Evolutionary conservation across 2,888 invertebrate genomes (phyloP).

Genomic region (Orthosia cruda): DNA sequence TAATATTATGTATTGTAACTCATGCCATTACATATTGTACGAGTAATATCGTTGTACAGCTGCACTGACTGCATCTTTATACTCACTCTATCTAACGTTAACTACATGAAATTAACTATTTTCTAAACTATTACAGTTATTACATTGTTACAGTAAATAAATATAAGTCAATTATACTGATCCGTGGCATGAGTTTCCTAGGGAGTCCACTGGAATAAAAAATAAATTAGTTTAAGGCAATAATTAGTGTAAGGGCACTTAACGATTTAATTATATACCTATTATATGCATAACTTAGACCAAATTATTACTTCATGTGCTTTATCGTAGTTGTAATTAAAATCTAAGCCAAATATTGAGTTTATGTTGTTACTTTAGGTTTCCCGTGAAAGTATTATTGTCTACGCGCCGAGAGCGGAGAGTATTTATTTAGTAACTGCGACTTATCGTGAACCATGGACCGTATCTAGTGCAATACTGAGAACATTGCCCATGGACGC

Average conservation of each 20-base stretch:
- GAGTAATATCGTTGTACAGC: conserved; percentile 51
- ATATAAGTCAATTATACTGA: conserved; percentile 58
- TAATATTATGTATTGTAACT: conserved; percentile 66
- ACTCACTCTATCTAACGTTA: conserved; percentile 66
- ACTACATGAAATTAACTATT: conserved; percentile 62
- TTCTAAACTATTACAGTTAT: conserved; percentile 62
- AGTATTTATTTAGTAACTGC: conserved; percentile 87
- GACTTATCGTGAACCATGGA: conserved; percentile 68
- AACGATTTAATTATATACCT: conserved; percentile 83
- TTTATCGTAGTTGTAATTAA: conserved; percentile 91
- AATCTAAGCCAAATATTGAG: conserved; percentile 92
- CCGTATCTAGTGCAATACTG: conserved; percentile 71
- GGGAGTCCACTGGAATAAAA: conserved; percentile 85
- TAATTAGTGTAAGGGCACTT: conserved; percentile 90
- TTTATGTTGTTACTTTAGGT: conserved; percentile 87
- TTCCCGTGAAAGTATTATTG: conserved; percentile 90
- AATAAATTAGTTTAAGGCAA: conserved; percentile 87
- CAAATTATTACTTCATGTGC: conserved; percentile 91
- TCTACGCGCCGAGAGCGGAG: conserved; percentile 82
- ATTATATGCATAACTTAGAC: conserved; percentile 91
- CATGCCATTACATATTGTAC: conserved; percentile 71
- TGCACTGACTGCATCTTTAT: conserved; percentile 66
- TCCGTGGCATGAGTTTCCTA: conserved; percentile 75
- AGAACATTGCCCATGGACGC: conserved; percentile 67
- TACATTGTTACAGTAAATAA: conserved; percentile 58